These are phyloP conservation scores for Drosophila rufa DNA, from an alignment of 1,140 invertebrate species.

Conservation along the genomic window DNA sequence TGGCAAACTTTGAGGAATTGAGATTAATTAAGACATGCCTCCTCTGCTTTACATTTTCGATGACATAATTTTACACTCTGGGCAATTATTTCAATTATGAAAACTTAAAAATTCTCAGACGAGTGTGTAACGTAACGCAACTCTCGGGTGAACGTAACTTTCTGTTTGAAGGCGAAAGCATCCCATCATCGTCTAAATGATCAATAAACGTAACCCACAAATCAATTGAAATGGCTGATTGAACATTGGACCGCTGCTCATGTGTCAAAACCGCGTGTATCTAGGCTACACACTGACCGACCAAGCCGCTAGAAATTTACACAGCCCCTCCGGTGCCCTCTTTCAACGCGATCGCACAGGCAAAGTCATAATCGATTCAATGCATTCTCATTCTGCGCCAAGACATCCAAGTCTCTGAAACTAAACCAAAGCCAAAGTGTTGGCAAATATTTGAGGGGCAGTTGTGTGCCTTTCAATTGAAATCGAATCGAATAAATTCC, in stretches of 20 bases:
- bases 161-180: conserved; percentile 19
- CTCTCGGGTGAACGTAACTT: conserved; percentile 6
- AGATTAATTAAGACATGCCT: conserved; percentile 57
- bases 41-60: conserved; percentile 35
- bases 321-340: conserved; percentile 50
- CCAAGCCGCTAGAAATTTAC: conserved; percentile 55
- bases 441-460: conserved; percentile 61
- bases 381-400: conserved; percentile 39
- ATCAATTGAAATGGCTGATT: conserved; percentile 72
- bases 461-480: conserved; percentile 76
- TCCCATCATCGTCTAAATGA: conserved; percentile 34
- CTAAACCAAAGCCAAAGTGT: conserved; percentile 42
- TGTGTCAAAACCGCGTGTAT: conserved; percentile 65
- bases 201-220: conserved; percentile 64
- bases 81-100: conserved; percentile 10
- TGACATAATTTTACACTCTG: conserved; percentile 28
- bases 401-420: conserved; percentile 16
- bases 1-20: conserved; percentile 42
- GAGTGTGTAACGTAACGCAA: conserved; percentile 18
- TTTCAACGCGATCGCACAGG: conserved; percentile 42
- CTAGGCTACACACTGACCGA: conserved; percentile 46
- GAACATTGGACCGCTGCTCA: conserved; percentile 69
- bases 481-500: conserved; percentile 81
- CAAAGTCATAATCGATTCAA: conserved; percentile 72
- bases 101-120: conserved; percentile 56